Evolutionary conservation across 2,888 invertebrate genomes (phyloP).

Genomic region (Entomobrya multifasciata): DNA sequence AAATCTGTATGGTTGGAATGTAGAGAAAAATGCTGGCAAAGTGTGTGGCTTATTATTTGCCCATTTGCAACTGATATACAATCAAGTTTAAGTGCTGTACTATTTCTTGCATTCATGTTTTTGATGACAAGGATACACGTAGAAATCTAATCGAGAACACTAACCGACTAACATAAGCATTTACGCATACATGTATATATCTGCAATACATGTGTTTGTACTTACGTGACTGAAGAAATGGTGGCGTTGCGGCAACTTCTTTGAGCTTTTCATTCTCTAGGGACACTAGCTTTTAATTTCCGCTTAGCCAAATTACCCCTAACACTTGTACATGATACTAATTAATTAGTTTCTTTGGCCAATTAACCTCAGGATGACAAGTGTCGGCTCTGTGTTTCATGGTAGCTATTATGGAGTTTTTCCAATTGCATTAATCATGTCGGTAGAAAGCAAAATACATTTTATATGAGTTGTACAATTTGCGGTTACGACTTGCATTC

Average conservation of each 20-base stretch:
- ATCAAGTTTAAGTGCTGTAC: slow-evolving; percentile 1
- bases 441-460: background rate
- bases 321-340: slow-evolving; percentile 55
- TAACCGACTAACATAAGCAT: background rate
- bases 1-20: slow-evolving; percentile 43
- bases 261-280: slow-evolving; percentile 36
- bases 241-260: slow-evolving; percentile 18
- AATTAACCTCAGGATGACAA: slow-evolving; percentile 67
- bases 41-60: slow-evolving; percentile 53
- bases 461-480: background rate
- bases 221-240: too few relatives aligned
- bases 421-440: slow-evolving; percentile 58
- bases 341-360: slow-evolving; percentile 66
- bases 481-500: background rate
- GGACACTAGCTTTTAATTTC: slow-evolving; percentile 58
- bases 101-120: background rate
- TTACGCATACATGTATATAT: background rate
- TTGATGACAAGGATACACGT: background rate
- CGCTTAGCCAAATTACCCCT: slow-evolving; percentile 57
- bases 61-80: slow-evolving; percentile 51
- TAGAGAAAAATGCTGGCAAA: slow-evolving; percentile 39
- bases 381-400: slow-evolving; percentile 39
- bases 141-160: background rate
- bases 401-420: slow-evolving; percentile 53
- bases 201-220: background rate